phyloP scores from a whole-genome alignment of 2,113 vertebrate species.

The Emydura subglobosa region DNA sequence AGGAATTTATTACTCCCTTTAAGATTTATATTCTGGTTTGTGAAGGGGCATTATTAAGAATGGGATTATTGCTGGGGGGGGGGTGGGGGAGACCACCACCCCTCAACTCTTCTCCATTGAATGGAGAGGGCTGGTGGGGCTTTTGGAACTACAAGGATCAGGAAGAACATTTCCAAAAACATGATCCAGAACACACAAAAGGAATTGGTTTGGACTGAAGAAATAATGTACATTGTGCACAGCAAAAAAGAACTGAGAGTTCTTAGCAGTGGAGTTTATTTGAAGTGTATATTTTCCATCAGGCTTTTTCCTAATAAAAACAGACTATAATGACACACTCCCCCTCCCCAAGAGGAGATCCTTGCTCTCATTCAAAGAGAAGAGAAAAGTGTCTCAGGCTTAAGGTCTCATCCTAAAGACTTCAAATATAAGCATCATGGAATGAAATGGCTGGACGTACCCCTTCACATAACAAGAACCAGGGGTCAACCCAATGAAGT shows the following conservation, averaged over 20 bases:
- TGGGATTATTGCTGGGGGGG: slow-evolving; percentile 22
- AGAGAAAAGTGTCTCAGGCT: background rate
- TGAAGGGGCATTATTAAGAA: background rate
- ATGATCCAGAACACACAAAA: background rate
- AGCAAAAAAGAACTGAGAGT: background rate
- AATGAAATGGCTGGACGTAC: background rate
- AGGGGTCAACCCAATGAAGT: background rate
- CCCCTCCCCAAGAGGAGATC: background rate
- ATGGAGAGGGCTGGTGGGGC: background rate
- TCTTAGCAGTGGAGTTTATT: background rate
- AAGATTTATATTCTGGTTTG: background rate
- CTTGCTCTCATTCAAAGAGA: background rate
- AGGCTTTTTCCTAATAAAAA: background rate
- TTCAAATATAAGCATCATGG: background rate
- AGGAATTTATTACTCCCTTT: slow-evolving; percentile 35
- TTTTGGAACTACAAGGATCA: background rate
- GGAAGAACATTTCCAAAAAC: background rate
- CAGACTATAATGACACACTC: background rate
- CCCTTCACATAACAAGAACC: background rate
- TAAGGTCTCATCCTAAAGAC: background rate
- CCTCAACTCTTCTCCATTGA: accelerated
- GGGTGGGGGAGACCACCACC: background rate
- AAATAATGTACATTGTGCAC: background rate
- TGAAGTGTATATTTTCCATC: background rate
- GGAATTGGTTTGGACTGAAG: background rate